Percentiles rank a stretch among this genome's conserved stretches.
These are phyloP conservation scores for Gonatopus flavifemur DNA, from an alignment of 1,140 invertebrate species.

Conservation along the genomic window DNA sequence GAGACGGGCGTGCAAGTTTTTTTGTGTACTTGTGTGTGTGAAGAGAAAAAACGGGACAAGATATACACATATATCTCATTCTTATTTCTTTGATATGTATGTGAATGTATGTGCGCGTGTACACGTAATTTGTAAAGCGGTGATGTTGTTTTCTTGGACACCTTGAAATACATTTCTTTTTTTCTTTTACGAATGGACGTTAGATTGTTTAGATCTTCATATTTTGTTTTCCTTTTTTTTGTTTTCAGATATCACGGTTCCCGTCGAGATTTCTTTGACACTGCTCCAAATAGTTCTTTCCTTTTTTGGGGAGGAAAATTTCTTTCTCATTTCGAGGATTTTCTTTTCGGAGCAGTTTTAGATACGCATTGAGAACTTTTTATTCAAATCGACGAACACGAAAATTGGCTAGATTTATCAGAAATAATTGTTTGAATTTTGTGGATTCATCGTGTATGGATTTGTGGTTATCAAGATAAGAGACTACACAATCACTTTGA, in stretches of 20 bases:
- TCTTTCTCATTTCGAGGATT: not conserved
- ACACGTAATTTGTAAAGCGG: constrained; percentile 15
- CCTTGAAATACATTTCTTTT: constrained; percentile 21
- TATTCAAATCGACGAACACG: constrained; percentile 15
- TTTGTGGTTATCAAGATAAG: too few relatives aligned
- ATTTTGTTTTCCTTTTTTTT: constrained; percentile 11
- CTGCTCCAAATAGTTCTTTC: constrained; percentile 1
- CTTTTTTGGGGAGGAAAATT: constrained; percentile 7
- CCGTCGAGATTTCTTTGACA: constrained; percentile 2
- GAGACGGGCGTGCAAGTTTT: constrained; percentile 5
- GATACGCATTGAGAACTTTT: constrained; percentile 14
- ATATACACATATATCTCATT: too few relatives aligned
- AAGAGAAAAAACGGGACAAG: constrained; percentile 1
- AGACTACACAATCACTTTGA: too few relatives aligned
- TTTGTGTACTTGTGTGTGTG: not conserved
- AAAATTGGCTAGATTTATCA: too few relatives aligned
- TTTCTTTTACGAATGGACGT: constrained; percentile 1
- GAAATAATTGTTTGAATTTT: too few relatives aligned
- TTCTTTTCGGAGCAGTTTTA: constrained; percentile 2
- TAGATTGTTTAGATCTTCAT: constrained; percentile 16
- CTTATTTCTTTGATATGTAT: not conserved
- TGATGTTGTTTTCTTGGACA: constrained; percentile 6
- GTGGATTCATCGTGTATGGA: too few relatives aligned
- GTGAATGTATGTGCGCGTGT: not conserved
- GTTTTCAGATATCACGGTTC: constrained; percentile 1